phyloP scores from a whole-genome alignment of 2,113 vertebrate species.

The Ctenomys sociabilis region DNA sequence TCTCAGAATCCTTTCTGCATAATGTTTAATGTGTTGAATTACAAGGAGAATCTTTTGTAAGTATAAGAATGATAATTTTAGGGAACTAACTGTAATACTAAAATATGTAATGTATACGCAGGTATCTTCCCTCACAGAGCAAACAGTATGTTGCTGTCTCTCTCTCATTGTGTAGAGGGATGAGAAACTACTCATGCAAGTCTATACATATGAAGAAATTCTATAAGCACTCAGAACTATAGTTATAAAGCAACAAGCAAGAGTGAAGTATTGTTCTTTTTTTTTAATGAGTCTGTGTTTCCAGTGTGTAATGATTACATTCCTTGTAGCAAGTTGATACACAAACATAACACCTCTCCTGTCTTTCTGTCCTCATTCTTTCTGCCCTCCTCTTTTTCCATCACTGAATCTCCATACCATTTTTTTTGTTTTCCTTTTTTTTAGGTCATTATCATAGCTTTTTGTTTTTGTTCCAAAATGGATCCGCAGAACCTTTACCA shows the following conservation, averaged over 20 bases:
- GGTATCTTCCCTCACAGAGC: background rate
- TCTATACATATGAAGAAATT: background rate
- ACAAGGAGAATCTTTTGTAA: background rate
- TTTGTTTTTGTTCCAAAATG: too few species aligned
- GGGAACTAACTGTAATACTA: background rate
- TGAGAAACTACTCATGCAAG: background rate
- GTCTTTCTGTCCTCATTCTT: background rate
- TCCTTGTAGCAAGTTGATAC: background rate
- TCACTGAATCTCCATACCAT: background rate
- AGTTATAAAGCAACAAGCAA: background rate
- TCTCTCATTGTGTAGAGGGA: background rate
- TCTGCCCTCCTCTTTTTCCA: background rate
- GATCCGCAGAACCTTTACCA: too few species aligned
- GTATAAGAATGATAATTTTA: background rate
- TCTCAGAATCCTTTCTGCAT: background rate
- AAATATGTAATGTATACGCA: background rate
- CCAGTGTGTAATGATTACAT: background rate
- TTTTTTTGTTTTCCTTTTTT: too few species aligned
- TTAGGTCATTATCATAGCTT: too few species aligned
- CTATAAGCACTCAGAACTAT: background rate
- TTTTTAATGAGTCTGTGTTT: background rate
- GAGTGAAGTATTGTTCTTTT: background rate
- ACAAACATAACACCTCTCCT: background rate
- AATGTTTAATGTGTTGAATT: background rate
- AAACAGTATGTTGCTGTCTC: too few species aligned